Conservation (phyloP, 2,113 vertebrate genomes). For the Oryzias melastigma region DNA sequence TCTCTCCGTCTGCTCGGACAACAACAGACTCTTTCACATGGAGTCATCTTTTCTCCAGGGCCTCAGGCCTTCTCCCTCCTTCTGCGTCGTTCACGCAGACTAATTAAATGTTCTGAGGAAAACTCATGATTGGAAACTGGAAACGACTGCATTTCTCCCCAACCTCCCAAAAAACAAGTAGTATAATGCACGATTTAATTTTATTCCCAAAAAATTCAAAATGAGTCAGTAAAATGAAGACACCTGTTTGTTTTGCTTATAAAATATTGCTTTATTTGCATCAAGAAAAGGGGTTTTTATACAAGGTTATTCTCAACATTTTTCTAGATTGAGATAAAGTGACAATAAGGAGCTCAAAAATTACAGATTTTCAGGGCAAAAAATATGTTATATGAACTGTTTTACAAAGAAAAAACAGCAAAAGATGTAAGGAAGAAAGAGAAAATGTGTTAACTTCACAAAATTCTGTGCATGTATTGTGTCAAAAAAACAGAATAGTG, state of each 20-base stretch:
- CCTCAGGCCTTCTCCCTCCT: slow-evolving; percentile 61
- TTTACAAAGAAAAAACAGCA: too few relatives aligned
- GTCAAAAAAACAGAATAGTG: too few relatives aligned
- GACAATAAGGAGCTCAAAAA: too few relatives aligned
- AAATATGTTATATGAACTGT: too few relatives aligned
- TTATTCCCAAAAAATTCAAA: neutral
- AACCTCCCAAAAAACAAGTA: neutral
- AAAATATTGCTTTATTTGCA: slow-evolving; percentile 41
- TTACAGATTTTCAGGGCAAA: too few relatives aligned
- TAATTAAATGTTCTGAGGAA: slow-evolving; percentile 75
- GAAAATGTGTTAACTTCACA: too few relatives aligned
- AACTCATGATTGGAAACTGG: slow-evolving; percentile 70
- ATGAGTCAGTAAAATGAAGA: neutral
- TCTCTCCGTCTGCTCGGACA: slow-evolving; percentile 54
- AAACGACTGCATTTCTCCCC: slow-evolving; percentile 21
- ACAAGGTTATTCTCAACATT: neutral
- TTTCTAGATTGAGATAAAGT: too few relatives aligned
- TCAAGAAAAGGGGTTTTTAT: neutral
- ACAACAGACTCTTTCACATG: slow-evolving; percentile 75
- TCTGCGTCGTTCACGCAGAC: slow-evolving; percentile 64
- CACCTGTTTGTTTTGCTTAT: slow-evolving; percentile 17
- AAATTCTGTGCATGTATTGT: too few relatives aligned
- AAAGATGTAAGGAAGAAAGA: too few relatives aligned
- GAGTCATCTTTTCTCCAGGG: slow-evolving; percentile 50
- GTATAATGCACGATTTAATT: neutral